These are phyloP conservation scores for Tachina grossa DNA, from an alignment of 2,888 invertebrate genomes.

Conservation along the genomic window DNA sequence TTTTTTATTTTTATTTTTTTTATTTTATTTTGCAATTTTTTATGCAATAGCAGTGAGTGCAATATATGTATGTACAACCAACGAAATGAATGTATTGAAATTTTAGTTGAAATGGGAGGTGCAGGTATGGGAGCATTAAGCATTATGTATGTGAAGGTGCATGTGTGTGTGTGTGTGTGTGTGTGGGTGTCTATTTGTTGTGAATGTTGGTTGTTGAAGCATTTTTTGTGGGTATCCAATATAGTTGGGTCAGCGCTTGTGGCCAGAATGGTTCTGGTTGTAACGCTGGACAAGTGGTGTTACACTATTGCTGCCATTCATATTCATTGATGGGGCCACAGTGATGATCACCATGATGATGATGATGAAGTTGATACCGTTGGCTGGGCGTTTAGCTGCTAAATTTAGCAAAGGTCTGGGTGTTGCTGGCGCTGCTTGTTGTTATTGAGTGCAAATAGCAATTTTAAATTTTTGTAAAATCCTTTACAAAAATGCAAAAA, in stretches of 20 bases:
- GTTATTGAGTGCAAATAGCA: constrained; percentile 82
- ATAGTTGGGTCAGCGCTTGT: constrained; percentile 82
- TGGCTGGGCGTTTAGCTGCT: not conserved
- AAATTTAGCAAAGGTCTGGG: not conserved
- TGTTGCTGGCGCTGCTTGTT: constrained; percentile 62
- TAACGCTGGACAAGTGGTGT: constrained; percentile 74
- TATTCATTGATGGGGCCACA: constrained; percentile 52
- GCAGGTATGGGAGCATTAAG: not conserved
- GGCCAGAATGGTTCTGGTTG: constrained; percentile 82
- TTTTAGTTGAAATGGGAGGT: constrained; percentile 44
- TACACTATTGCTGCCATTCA: constrained; percentile 65
- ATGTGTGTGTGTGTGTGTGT: not conserved
- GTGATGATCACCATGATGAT: constrained; percentile 11
- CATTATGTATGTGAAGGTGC: too few relatives aligned
- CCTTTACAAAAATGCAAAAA: constrained; percentile 39
- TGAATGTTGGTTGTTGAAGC: constrained; percentile 70
- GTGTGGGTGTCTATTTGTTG: constrained; percentile 27
- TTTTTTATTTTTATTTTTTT: not conserved
- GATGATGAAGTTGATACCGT: constrained; percentile 23
- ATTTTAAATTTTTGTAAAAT: constrained; percentile 75
- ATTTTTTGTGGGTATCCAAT: constrained; percentile 81
- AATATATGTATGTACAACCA: constrained; percentile 18
- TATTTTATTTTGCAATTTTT: constrained; percentile 38
- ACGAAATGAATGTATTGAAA: constrained; percentile 22
- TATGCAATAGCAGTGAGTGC: constrained; percentile 52